A percentile compares a stretch with the other conserved stretches of the same genome.
These are phyloP conservation scores for Epizoanthus ramosus DNA, from an alignment of 92 coral and sea anemone genomes.

Conservation along the genomic window DNA sequence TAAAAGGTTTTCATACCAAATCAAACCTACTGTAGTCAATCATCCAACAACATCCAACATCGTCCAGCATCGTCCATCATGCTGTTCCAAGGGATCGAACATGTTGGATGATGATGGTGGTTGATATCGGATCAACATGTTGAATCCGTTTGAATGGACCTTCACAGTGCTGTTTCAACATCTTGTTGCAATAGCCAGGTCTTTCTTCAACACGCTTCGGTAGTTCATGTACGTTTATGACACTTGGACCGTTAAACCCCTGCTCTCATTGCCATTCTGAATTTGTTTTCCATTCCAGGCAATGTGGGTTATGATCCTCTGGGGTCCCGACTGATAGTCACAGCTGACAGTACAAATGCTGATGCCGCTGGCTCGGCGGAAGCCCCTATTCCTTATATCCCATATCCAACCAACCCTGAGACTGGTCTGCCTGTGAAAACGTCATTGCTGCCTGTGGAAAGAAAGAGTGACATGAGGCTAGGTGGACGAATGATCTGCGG, in stretches of 20 bases:
- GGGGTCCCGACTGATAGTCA: constrained; percentile 88
- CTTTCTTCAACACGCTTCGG: too few relatives aligned
- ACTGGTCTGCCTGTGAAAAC: constrained; percentile 89
- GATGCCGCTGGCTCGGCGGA: constrained; percentile 89
- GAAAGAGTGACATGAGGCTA: constrained; percentile 86
- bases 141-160: too few relatives aligned
- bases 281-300: constrained; percentile 44
- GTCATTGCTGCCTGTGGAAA: constrained; percentile 71
- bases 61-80: too few relatives aligned
- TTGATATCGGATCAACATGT: too few relatives aligned
- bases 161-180: too few relatives aligned
- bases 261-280: neutral
- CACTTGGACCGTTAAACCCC: neutral
- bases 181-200: too few relatives aligned
- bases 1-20: too few relatives aligned
- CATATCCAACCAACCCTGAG: constrained; percentile 95
- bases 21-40: too few relatives aligned
- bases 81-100: too few relatives aligned
- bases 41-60: too few relatives aligned
- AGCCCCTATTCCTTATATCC: constrained; percentile 90
- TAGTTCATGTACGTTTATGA: too few relatives aligned
- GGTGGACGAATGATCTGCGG: constrained; percentile 86
- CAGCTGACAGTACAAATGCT: constrained; percentile 89
- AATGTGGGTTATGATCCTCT: constrained; percentile 93
- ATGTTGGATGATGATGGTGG: too few relatives aligned